Base-by-base conservation (phyloP, 2,113 vertebrate genomes). In the Dicaeum eximium region DNA sequence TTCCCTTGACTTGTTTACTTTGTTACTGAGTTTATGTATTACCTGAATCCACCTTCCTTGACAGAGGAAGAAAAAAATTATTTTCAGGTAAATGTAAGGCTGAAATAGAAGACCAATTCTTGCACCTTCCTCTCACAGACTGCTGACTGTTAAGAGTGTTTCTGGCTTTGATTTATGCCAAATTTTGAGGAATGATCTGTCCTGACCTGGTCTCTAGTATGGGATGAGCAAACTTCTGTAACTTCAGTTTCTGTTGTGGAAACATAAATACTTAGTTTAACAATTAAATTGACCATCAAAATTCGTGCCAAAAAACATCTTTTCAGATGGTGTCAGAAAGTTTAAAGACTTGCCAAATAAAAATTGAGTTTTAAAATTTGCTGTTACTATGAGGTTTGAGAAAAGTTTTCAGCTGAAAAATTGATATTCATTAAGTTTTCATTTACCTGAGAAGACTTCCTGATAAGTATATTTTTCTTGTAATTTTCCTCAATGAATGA, bases 11-110 rank as follows among this genome's bases (percentile, higher is more conserved):
- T 80, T 81, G 6, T 10, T 10, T 44, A 25, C 64, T 47, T 92
- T 16, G 4, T 69, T 77, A 47, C 7, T 47, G 27, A 81, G 35
- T 12, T 56, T 71, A 21, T 0, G 0, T 28, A 19, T 56, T 48
- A 40, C 13, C 11, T 44, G 11, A 72, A 56, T 21, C 5, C 22
- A 33, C 0, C 0, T 77, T 83, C 24, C 30, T 30, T 77, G 18
- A 35, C 1, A 88, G 30, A 71, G 5, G 9, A 25, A 14, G 9
- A 33, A 12, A 81, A 62, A 45, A 45, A 28, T 1, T n/a, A 4
- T 60, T 83, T 80, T 69, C 50, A 73, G 18, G 10, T 23, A 17
- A 27, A 5, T 25, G 3, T 57, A 77, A 77, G 17, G 5, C 61
- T 67, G 45, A 60, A 85, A 48, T 15, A 58, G 14, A 75, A 62